Evolutionary conservation across 2,888 invertebrate genomes (phyloP), one percentile per base, ranked within the genome.

Genomic region (Harpalus rubripes): DNA sequence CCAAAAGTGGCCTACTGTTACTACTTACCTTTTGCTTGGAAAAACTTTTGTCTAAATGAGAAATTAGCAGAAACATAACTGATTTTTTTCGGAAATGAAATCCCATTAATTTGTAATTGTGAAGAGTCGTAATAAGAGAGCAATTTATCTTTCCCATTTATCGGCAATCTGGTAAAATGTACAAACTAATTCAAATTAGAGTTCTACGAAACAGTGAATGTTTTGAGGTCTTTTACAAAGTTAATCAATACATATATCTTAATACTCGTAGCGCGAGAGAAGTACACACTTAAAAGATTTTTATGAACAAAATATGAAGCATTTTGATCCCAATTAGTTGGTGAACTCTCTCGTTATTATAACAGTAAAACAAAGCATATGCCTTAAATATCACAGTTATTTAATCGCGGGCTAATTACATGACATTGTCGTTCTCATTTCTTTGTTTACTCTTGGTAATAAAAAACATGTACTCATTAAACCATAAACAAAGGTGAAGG

Each of bases 321-420:
- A 15, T 18, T 74, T 74, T 68, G 4, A 32, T 41, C 39, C 68
- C 15, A 39, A 74, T 44, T 74, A 44, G 44, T 74, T 18, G 18
- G 18, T 41, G n/a, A 74, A 18, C 12, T 8, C 18, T 74, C 72
- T 72, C 12, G 1, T 68, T 74, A 74, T 44, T 41, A 68, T 63
- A 74, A 74, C 72, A 74, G 16, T 74, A 52, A 44, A 44, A 74
- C 44, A 44, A 74, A 74, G 72, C 72, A 18, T 8, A 44, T 15
- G 68, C 32, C 32, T n/a, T 68, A 68, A 74, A 74, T 52, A 41
- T 74, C 72, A 18, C 72, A 44, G 72, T 52, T 52, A 74, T 74
- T 74, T 44, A 74, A 52, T 16, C 41, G 72, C 44, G 18, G 1
- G 12, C 72, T 74, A 74, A 74, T 74, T 74, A 44, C 72, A 18